Evolutionary conservation across 2,113 vertebrate genomes (phyloP).

Genomic region (Ariopsis seemanni): DNA sequence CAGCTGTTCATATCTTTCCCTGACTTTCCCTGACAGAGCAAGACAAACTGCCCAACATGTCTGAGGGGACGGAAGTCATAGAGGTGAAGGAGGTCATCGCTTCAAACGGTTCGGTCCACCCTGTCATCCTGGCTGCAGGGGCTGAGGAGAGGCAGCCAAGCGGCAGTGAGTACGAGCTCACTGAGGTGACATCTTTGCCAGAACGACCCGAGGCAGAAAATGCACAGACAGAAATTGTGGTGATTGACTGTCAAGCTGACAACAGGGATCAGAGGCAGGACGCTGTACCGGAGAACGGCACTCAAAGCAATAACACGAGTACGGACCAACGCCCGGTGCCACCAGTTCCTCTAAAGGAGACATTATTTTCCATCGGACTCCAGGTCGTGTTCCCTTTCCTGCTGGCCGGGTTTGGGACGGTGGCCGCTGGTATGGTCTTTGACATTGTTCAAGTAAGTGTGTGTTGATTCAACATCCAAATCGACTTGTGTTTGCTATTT

Average conservation of each 20-base stretch:
- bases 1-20: slow-evolving; percentile 3
- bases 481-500: background rate
- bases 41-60: slow-evolving; percentile 79
- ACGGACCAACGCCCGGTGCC: slow-evolving; percentile 80
- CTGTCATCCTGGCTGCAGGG: slow-evolving; percentile 71
- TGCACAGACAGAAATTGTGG: slow-evolving; percentile 76
- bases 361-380: slow-evolving; percentile 94
- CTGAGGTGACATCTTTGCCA: slow-evolving; percentile 72
- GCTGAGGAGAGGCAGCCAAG: slow-evolving; percentile 67
- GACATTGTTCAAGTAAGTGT: slow-evolving; percentile 93
- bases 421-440: slow-evolving; percentile 96
- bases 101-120: slow-evolving; percentile 79
- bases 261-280: slow-evolving; percentile 94
- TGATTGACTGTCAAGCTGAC: slow-evolving; percentile 86
- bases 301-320: slow-evolving; percentile 94
- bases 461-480: background rate
- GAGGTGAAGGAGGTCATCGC: slow-evolving; percentile 80
- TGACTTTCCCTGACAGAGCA: slow-evolving; percentile 70
- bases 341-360: slow-evolving; percentile 86
- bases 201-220: slow-evolving; percentile 71
- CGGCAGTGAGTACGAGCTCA: slow-evolving; percentile 74
- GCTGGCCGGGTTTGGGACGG: slow-evolving; percentile 96
- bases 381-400: slow-evolving; percentile 98
- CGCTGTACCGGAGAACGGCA: slow-evolving; percentile 91
- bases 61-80: slow-evolving; percentile 67